phyloP scores from a whole-genome alignment of 2,113 vertebrate genomes.

The Bos taurus region DNA sequence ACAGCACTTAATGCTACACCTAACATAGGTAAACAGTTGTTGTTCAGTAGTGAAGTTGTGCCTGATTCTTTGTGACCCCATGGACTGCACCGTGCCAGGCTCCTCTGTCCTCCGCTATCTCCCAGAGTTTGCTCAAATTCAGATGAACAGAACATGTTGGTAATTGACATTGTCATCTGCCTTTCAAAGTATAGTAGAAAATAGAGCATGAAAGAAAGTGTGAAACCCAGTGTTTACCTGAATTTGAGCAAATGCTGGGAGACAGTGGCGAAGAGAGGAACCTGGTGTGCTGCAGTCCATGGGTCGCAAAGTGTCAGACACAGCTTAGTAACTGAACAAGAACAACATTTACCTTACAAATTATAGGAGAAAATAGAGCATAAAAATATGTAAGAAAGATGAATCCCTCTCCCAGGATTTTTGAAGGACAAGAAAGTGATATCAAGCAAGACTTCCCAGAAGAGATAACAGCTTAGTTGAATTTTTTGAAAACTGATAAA shows the following conservation, averaged over 20 bases:
- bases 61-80: background rate
- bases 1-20: background rate
- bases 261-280: background rate
- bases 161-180: background rate
- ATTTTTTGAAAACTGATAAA: background rate
- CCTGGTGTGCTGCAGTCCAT: background rate
- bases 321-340: background rate
- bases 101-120: background rate
- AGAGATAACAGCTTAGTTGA: background rate
- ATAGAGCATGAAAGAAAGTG: background rate
- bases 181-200: background rate
- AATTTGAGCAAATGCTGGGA: background rate
- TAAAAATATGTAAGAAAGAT: background rate
- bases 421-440: background rate
- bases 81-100: accelerated
- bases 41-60: background rate
- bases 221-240: background rate
- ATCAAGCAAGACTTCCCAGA: background rate
- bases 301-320: background rate
- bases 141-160: background rate
- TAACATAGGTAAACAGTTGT: background rate
- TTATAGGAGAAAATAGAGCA: background rate
- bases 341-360: background rate
- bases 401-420: background rate
- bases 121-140: background rate